Base-by-base conservation (phyloP, 2,888 invertebrate genomes). In the Limnephilus marmoratus region DNA sequence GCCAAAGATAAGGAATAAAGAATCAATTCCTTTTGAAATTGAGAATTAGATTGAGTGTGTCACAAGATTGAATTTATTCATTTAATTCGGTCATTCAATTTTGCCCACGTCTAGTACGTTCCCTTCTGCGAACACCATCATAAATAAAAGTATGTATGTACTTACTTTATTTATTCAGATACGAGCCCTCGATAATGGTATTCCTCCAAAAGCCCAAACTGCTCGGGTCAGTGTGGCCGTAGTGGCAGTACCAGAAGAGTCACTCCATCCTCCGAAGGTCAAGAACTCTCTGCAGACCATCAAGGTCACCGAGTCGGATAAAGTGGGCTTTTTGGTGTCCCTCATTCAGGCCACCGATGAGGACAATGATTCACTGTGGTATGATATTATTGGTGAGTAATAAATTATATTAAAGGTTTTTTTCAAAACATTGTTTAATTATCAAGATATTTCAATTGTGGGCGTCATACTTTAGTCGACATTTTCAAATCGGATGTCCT, bases 331-430 rank as follows among this genome's bases (percentile, higher is more conserved):
- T 95, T 96, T 98, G 94, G 98, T 99, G 3, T 97, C 98, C 90
- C 97, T 98, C 93, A 97, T 99, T 94, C 98, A 98, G 94, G 99
- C 99, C 11, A 96, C 96, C 82, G 99, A 99, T 95, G 97, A 97
- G 91, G 99, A 99, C 95, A 97, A 97, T 85, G 98, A 99, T 95
- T 96, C 97, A 92, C 96, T 99, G 94, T 99, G 99, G 98, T 99
- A 98, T 95, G 98, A 98, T 94, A 99, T 99, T 94, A 97, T 97
- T 93, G 98, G 98, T 98, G 95, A 96, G 97, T 96, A 93, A 53
- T 7, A 68, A 68, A n/a, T n/a, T 68, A 24, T 85, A n/a, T 85
- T 45, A 37, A 85, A 85, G 4, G 2, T 31, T 31, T 31, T 31
- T 68, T 68, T 1, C 68, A n/a, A 68, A 24, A 68, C 5, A 45